phyloP scores from a whole-genome alignment of 1,140 invertebrate genomes.

The Rhopalosiphum padi region DNA sequence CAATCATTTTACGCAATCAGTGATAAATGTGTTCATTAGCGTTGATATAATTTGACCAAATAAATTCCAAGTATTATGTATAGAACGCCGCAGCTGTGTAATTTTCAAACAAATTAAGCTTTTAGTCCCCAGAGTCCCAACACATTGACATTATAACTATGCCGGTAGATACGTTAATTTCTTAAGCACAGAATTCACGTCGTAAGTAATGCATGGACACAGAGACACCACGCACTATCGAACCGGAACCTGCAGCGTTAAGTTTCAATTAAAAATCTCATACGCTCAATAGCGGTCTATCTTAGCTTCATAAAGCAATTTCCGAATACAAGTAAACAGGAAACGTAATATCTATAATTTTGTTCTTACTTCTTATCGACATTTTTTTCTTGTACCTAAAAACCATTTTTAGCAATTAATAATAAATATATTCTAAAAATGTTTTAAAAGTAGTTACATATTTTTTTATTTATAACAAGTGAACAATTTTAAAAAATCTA shows the following conservation, averaged over 20 bases:
- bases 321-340: background rate
- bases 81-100: background rate
- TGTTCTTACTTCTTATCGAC: too few relatives aligned
- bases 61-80: background rate
- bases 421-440: too few relatives aligned
- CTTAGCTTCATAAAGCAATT: background rate
- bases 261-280: background rate
- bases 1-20: background rate
- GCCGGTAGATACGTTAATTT: background rate
- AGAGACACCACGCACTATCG: background rate
- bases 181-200: background rate
- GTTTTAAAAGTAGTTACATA: too few relatives aligned
- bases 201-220: background rate
- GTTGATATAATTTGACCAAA: background rate
- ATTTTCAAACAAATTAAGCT: conserved; percentile 9
- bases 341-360: background rate
- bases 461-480: too few relatives aligned
- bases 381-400: too few relatives aligned
- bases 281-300: background rate
- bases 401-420: too few relatives aligned
- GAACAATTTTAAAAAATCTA: too few relatives aligned
- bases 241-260: background rate
- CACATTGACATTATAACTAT: background rate
- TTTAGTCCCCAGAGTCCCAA: background rate
- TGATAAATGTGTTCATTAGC: background rate